Percentiles rank a stretch among this genome's conserved stretches.
phyloP scores from a whole-genome alignment of 2,888 invertebrate genomes.

The Melipona bicolor region DNA sequence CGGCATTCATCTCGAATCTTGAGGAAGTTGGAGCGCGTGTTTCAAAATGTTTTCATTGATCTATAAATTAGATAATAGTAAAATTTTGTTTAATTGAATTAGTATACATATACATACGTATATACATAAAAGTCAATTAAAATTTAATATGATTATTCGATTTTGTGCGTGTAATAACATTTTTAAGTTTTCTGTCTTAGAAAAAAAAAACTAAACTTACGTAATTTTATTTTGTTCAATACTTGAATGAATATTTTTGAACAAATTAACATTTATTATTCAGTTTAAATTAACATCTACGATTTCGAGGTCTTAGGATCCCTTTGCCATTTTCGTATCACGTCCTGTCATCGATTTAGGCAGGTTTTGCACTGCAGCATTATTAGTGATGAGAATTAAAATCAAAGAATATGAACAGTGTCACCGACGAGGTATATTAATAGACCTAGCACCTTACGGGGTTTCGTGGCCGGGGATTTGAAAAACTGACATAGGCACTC shows the following conservation, averaged over 20 bases:
- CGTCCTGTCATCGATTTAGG: too few relatives aligned
- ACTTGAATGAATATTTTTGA: neutral
- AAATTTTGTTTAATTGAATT: neutral
- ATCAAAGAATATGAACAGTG: too few relatives aligned
- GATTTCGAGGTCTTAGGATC: too few relatives aligned
- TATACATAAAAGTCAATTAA: neutral
- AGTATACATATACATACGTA: neutral
- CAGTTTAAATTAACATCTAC: neutral
- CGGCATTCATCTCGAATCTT: slow-evolving; percentile 26
- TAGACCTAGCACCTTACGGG: too few relatives aligned
- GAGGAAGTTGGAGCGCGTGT: slow-evolving; percentile 35
- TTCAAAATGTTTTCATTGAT: slow-evolving; percentile 19
- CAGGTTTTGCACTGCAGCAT: too few relatives aligned
- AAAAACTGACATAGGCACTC: too few relatives aligned
- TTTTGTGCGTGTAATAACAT: neutral
- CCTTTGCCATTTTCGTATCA: too few relatives aligned
- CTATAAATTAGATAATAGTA: neutral
- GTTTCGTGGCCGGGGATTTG: too few relatives aligned
- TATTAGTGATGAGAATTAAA: too few relatives aligned
- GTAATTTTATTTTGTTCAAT: neutral
- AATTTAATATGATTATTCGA: neutral
- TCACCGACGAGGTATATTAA: too few relatives aligned
- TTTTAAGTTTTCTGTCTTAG: neutral
- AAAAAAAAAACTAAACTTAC: neutral
- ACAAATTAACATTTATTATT: neutral